Base-by-base conservation (phyloP, 1,140 invertebrate genomes). In the Sinella curviseta region DNA sequence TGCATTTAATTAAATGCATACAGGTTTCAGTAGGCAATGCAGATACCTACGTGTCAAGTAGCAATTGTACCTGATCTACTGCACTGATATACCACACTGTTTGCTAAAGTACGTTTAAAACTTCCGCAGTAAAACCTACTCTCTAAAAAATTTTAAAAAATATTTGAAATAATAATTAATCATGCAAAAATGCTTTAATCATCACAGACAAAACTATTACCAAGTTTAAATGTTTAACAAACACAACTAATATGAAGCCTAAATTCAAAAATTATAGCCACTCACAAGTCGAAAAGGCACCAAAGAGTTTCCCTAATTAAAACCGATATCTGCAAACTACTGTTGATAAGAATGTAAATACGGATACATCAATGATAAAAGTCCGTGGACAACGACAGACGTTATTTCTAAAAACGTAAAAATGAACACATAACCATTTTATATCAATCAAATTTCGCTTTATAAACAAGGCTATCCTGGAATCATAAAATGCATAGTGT, bases 131-230 rank as follows among this genome's bases (percentile, higher is more conserved):
- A n/a, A n/a, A n/a, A n/a, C n/a, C n/a, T n/a, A n/a, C n/a, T n/a
- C n/a, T n/a, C n/a, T n/a, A n/a, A n/a, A n/a, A n/a, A n/a, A n/a
- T n/a, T n/a, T n/a, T n/a, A n/a, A n/a, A n/a, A n/a, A n/a, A n/a
- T n/a, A n/a, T n/a, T n/a, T n/a, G n/a, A n/a, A 48, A 48, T 48
- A 48, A 48, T 48, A 48, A 48, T 48, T 48, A 48, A 48, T 17
- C 57, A 26, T 26, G 24, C 57, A 26, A 60, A 60, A 60, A 60
- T 60, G 57, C 57, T 60, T 17, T 31, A 1, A 70, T 33, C 65
- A 70, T 70, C 65, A 70, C 65, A 70, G 65, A 70, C 65, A 70
- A 70, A 70, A 70, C 31, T 30, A 70, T 33, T 12, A 70, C 26
- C 31, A 70, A 60, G 24, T 48, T 48, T n/a, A n/a, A n/a, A n/a